phyloP scores from a whole-genome alignment of 2,113 vertebrate species.

The Amia ocellicauda region DNA sequence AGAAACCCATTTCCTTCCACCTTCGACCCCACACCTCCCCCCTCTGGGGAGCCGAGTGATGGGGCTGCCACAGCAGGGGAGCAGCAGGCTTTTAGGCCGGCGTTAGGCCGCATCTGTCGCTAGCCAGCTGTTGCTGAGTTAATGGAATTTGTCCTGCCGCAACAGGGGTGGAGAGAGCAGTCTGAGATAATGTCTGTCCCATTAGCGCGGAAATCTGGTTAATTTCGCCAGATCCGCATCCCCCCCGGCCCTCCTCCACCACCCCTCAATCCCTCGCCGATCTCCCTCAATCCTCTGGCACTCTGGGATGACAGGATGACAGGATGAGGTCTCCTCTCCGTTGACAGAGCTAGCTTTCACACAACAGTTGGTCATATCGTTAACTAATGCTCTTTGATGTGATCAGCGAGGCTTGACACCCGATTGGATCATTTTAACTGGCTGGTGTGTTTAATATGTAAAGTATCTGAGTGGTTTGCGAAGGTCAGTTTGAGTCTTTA shows the following conservation, averaged over 20 bases:
- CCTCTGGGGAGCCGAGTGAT: constrained; percentile 50
- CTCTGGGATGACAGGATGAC: no score
- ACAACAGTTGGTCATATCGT: no score
- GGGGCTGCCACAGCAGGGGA: constrained; percentile 26
- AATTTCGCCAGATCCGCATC: constrained; percentile 36
- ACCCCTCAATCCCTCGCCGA: no score
- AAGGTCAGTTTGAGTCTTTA: no score
- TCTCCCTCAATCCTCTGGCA: no score
- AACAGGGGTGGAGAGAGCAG: constrained; percentile 14
- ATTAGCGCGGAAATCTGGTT: constrained; percentile 38
- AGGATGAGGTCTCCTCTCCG: background rate
- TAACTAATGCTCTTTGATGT: no score
- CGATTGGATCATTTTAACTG: no score
- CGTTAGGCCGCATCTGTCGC: constrained; percentile 63
- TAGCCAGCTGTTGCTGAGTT: constrained; percentile 62
- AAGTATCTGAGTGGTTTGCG: no score
- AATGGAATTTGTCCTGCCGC: constrained; percentile 55
- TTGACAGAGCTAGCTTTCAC: no score
- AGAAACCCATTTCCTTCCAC: constrained; percentile 32
- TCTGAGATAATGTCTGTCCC: constrained; percentile 42
- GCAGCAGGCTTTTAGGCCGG: constrained; percentile 24
- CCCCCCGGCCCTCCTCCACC: background rate
- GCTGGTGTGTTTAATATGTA: no score
- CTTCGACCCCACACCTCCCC: constrained; percentile 48
- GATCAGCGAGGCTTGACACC: no score